Evolutionary conservation across 1,140 invertebrate genomes (phyloP).

Genomic region (Aradophagus sp.): DNA sequence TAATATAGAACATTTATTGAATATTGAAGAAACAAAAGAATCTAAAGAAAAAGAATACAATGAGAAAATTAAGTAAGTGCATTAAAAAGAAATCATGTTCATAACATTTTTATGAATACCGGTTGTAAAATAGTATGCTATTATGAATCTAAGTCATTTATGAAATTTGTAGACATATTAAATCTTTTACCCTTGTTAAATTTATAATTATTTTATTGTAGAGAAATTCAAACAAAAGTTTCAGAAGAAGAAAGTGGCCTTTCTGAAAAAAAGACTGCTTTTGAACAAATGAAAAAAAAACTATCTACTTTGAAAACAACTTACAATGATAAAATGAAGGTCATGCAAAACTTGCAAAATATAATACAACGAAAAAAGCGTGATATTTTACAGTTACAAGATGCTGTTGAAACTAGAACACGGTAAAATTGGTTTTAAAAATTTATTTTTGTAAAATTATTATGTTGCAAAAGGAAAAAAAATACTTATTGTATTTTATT

Average conservation of each 20-base stretch:
- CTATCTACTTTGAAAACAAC: conserved; percentile 39
- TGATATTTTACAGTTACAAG: conserved; percentile 58
- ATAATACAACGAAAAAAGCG: conserved; percentile 57
- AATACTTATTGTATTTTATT: background rate
- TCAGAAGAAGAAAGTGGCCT: conserved; percentile 16
- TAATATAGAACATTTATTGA: conserved; percentile 21
- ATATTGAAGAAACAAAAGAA: conserved; percentile 48
- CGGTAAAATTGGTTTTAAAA: conserved; percentile 32
- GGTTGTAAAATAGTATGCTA: too few species aligned
- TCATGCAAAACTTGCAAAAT: conserved; percentile 27
- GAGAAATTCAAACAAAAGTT: conserved; percentile 12
- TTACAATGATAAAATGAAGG: conserved; percentile 44
- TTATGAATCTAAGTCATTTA: too few species aligned
- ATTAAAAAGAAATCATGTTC: too few species aligned
- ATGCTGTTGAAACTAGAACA: conserved; percentile 64
- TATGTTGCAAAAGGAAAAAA: background rate
- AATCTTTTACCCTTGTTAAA: conserved; percentile 7
- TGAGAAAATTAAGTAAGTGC: conserved; percentile 58
- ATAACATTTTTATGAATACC: too few species aligned
- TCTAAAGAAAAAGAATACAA: conserved; percentile 58
- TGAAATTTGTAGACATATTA: too few species aligned
- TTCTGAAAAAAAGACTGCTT: conserved; percentile 13
- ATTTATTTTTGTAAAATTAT: background rate
- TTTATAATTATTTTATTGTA: conserved; percentile 6
- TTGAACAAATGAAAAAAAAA: conserved; percentile 46